Base-by-base conservation (phyloP, 2,113 vertebrate species). In the Pomatostomus ruficeps region DNA sequence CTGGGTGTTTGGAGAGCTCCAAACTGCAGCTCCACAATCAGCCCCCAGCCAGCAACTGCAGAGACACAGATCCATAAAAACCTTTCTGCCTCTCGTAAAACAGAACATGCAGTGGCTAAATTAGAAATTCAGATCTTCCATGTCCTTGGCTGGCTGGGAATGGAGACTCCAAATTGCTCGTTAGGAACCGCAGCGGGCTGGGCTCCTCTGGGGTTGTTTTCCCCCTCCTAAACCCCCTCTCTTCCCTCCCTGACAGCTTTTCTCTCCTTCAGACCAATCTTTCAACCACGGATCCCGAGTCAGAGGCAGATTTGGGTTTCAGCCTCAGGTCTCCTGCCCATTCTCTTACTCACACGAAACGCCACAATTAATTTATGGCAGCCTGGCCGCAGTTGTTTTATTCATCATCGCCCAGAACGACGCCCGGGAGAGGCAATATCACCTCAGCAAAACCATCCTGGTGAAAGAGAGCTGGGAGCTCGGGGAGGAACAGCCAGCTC, bases 381-480 rank as follows among this genome's bases (percentile, higher is more conserved):
- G 96, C 54, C 87, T 97, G 70, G 6, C 95, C 94, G 94, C 96
- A 97, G 97, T 98, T 97, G 97, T 96, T 98, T 97, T 98, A 97
- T 96, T 92, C 97, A 97, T 98, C 96, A 95, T n/a, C 81, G 67
- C 75, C 18, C 79, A 57, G 85, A 96, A 98, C 48, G 72, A 85
- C 40, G 12, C 97, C 96, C 95, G 51, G 6, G 97, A 97, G 97
- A 97, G 89, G 95, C 89, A 98, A 98, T 97, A 97, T 63, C 96
- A 92, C 91, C 93, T 85, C 48, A 95, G 84, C 95, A 96, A 96
- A 96, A 91, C 78, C 89, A 49, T 89, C 86, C 80, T 83, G 84
- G 95, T 96, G 96, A 97, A 84, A 96, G 96, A 89, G 96, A 87
- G 72, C 76, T 92, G 88, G 95, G 96, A 96, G 80, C 57, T 58